A percentile compares a stretch with the other conserved stretches of the same genome.
These are phyloP conservation scores for Scaptomyza tumidula DNA, from an alignment of 2,888 invertebrate species.

Conservation along the genomic window DNA sequence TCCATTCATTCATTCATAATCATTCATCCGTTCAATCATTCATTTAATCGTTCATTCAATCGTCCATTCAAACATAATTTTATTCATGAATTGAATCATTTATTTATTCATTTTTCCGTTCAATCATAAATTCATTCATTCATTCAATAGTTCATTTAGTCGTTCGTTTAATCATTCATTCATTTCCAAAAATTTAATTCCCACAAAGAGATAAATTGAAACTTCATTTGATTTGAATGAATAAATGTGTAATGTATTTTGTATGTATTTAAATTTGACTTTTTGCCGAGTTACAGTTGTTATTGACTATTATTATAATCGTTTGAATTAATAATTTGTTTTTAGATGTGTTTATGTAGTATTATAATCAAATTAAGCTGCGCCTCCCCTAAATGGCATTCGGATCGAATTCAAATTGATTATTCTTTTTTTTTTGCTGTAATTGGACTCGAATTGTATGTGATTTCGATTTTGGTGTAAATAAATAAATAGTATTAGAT, in stretches of 20 bases:
- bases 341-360: conserved; percentile 13
- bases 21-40: no score
- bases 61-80: no score
- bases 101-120: no score
- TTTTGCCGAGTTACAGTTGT: conserved; percentile 41
- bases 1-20: no score
- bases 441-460: conserved; percentile 28
- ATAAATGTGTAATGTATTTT: conserved; percentile 53
- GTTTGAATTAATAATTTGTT: conserved; percentile 1
- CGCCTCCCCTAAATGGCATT: conserved; percentile 43
- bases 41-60: no score
- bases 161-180: no score
- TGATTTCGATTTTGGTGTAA: conserved; percentile 32
- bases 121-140: no score
- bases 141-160: no score
- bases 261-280: conserved; percentile 43
- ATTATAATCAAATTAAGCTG: conserved; percentile 39
- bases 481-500: conserved; percentile 69
- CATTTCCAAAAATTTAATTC: no score
- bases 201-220: no score
- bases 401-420: conserved; percentile 29
- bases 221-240: conserved; percentile 22
- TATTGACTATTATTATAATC: conserved; percentile 1
- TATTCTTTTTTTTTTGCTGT: conserved; percentile 5
- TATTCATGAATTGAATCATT: no score